Percentiles rank a stretch among this genome's conserved stretches.
phyloP scores from a whole-genome alignment of 35 echinoderm and acorn worm genomes.

The Ophiothrix spiculata region DNA sequence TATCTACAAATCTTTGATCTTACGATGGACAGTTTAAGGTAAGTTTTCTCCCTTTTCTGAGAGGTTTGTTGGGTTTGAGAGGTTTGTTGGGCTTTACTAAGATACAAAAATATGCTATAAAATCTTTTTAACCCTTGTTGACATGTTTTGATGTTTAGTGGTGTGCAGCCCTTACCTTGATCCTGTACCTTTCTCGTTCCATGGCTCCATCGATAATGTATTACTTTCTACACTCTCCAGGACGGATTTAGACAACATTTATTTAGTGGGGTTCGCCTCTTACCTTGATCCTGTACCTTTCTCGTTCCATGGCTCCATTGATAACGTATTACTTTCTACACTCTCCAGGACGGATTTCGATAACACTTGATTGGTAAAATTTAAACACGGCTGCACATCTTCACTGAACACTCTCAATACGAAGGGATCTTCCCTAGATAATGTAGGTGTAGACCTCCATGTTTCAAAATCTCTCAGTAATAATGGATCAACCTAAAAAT shows the following conservation, averaged over 20 bases:
- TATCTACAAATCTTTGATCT: too few species aligned
- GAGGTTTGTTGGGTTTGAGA: too few species aligned
- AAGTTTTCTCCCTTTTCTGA: too few species aligned
- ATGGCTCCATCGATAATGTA: slow-evolving; percentile 60
- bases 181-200: slow-evolving; percentile 60
- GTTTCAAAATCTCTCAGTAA: slow-evolving; percentile 67
- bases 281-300: too few species aligned
- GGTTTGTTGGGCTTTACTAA: too few species aligned
- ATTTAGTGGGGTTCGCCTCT: too few species aligned
- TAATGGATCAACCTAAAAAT: slow-evolving; percentile 74
- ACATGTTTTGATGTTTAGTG: too few species aligned
- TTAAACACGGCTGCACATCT: slow-evolving; percentile 76
- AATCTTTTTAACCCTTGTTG: too few species aligned
- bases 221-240: slow-evolving; percentile 76
- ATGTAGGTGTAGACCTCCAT: slow-evolving; percentile 59
- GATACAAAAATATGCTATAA: too few species aligned
- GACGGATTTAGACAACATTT: slow-evolving; percentile 47
- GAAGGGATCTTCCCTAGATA: slow-evolving; percentile 62
- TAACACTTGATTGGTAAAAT: slow-evolving; percentile 59
- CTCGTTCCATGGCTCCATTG: slow-evolving; percentile 19
- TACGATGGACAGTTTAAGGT: too few species aligned
- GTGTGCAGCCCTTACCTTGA: slow-evolving; percentile 39
- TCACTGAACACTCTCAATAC: slow-evolving; percentile 68
- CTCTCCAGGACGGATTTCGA: slow-evolving; percentile 61
- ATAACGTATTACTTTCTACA: slow-evolving; percentile 65